Conservation (phyloP, 2,797 vertebrate species). For the Thaleichthys pacificus region DNA sequence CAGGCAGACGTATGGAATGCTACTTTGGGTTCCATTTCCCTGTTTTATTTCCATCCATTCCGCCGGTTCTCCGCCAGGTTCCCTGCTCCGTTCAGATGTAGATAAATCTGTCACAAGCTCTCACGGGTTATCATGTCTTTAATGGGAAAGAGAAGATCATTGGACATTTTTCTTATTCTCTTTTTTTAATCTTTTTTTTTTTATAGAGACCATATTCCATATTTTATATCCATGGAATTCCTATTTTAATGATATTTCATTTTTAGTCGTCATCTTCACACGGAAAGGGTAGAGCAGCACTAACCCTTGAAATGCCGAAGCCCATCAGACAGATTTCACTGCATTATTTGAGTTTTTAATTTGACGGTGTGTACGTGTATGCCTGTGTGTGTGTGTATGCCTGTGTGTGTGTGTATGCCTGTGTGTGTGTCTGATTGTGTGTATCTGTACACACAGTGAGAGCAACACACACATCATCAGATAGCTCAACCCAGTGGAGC, state of each 20-base stretch:
- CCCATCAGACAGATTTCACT: no score
- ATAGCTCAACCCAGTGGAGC: no score
- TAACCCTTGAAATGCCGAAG: constrained; percentile 9
- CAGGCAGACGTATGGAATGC: constrained; percentile 62
- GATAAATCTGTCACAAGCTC: constrained; percentile 61
- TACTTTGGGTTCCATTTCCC: constrained; percentile 48
- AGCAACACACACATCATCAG: no score
- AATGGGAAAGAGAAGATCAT: constrained; percentile 38
- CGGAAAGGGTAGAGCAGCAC: background rate
- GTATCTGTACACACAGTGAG: no score
- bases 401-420: no score
- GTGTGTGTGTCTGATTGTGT: no score
- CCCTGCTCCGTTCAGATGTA: constrained; percentile 41
- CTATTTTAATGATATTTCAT: constrained; percentile 12
- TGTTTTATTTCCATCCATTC: constrained; percentile 35
- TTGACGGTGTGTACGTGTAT: no score
- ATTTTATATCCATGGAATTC: constrained; percentile 2
- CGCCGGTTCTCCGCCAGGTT: constrained; percentile 42
- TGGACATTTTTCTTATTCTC: constrained; percentile 17
- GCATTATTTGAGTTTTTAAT: no score
- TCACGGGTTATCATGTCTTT: constrained; percentile 28
- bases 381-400: no score
- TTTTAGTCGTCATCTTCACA: background rate
- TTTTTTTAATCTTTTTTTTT: constrained; percentile 28
- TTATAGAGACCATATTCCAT: constrained; percentile 20